Evolutionary conservation across 2,888 invertebrate genomes (phyloP).

Genomic region (Lasioglossum oenotherae): DNA sequence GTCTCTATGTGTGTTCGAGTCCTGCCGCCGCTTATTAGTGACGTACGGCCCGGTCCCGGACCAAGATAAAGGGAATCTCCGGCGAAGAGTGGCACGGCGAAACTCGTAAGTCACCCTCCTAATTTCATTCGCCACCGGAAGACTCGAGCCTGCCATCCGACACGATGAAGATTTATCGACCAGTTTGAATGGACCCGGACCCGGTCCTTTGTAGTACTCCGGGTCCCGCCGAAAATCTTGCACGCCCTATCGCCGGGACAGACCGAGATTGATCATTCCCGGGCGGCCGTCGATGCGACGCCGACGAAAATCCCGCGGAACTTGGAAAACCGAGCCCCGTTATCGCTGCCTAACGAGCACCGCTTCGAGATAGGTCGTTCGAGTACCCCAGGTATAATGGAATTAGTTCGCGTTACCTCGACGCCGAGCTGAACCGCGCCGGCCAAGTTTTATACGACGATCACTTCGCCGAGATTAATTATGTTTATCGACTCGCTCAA

Average conservation of each 20-base stretch:
- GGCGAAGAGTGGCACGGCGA: conserved; percentile 12
- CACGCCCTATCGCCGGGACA: conserved; percentile 12
- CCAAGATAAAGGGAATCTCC: conserved; percentile 7
- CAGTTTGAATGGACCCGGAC: conserved; percentile 27
- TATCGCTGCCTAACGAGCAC: conserved; percentile 59
- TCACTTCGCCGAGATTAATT: conserved; percentile 54
- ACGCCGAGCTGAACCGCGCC: not conserved
- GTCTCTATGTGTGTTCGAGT: conserved; percentile 22
- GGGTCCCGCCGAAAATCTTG: conserved; percentile 45
- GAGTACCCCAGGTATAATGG: conserved; percentile 43
- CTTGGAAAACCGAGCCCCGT: conserved; percentile 38
- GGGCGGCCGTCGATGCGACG: conserved; percentile 8
- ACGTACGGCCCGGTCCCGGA: conserved; percentile 28
- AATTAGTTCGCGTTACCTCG: conserved; percentile 33
- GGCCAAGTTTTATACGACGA: conserved; percentile 39
- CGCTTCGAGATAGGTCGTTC: conserved; percentile 40
- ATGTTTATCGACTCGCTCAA: conserved; percentile 39
- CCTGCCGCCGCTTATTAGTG: conserved; percentile 5
- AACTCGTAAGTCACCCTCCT: conserved; percentile 61
- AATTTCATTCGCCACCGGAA: conserved; percentile 59
- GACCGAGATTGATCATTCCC: conserved; percentile 29
- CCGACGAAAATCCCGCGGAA: conserved; percentile 48
- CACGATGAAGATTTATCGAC: conserved; percentile 61
- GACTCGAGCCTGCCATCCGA: conserved; percentile 44
- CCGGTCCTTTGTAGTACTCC: conserved; percentile 22